phyloP scores from a whole-genome alignment of 2,797 vertebrate species.

The Euthynnus affinis region DNA sequence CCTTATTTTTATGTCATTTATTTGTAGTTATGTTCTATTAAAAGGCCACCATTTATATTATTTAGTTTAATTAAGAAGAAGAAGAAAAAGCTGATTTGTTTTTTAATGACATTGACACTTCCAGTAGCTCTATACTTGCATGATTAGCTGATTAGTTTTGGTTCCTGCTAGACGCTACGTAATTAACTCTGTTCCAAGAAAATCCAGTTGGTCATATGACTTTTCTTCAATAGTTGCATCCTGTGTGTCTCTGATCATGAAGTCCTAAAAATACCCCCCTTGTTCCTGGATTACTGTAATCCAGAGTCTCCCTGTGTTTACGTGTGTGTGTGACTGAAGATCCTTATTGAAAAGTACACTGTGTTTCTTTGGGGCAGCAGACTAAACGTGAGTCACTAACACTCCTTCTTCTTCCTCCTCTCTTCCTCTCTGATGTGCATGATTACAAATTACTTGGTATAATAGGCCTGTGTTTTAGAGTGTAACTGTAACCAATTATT shows the following conservation, averaged over 20 bases:
- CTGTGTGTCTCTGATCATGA: constrained; percentile 59
- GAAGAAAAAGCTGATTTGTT: background rate
- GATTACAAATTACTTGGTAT: too few species aligned
- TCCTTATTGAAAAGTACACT: constrained; percentile 29
- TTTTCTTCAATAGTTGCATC: constrained; percentile 63
- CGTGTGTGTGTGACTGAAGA: constrained; percentile 26
- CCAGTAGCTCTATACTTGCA: background rate
- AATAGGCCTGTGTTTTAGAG: too few species aligned
- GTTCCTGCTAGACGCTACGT: constrained; percentile 7
- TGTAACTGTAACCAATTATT: background rate
- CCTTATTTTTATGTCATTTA: background rate
- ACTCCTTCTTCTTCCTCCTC: background rate
- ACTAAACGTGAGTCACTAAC: constrained; percentile 32
- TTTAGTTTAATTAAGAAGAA: background rate
- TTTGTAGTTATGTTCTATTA: background rate
- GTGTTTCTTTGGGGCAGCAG: constrained; percentile 31
- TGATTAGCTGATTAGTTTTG: constrained; percentile 19
- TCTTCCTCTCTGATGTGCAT: background rate
- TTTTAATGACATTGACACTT: constrained; percentile 2
- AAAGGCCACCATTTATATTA: too few species aligned
- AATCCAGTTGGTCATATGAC: constrained; percentile 56
- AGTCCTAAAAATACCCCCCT: constrained; percentile 75
- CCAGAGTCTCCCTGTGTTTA: constrained; percentile 47
- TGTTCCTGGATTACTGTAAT: constrained; percentile 81
- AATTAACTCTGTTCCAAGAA: constrained; percentile 49